Evolutionary conservation across 2,888 invertebrate species (phyloP), one percentile per base, ranked within the genome.

Genomic region (Crocallis elinguaria): DNA sequence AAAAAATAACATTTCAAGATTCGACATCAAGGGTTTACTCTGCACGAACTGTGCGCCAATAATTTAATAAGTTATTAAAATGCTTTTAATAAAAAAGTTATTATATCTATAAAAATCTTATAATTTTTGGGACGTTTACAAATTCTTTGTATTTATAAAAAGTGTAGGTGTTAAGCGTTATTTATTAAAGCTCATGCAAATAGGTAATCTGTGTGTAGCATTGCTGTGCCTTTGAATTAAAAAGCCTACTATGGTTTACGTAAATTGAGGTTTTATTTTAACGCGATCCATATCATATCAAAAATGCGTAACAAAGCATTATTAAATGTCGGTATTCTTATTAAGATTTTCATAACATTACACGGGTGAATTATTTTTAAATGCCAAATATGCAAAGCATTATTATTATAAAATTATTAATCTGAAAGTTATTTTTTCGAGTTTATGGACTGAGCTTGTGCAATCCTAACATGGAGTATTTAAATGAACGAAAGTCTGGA

Each of bases 161-260:
- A 35, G 17, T 38, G 50, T 25, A 36, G n/a, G 23, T 42, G 54
- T 61, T 51, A 53, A 37, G 51, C 62, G 49, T 66, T 64, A 64
- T 45, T 19, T 58, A 57, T 57, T 12, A 44, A 78, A 74, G 77
- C 73, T 49, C 78, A 72, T 79, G 82, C 81, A 66, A 44, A 58
- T 29, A 52, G 49, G 54, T 23, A 39, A 9, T 17, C n/a, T 29
- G 36, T 48, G 37, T 38, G n/a, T 52, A 56, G 52, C 50, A 30
- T 38, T 37, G 53, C 53, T 43, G 48, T 38, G 48, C 16, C 27
- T 9, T 46, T 13, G 17, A 25, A 17, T 43, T 38, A 42, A 2
- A 16, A 43, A 43, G 38, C 48, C 53, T 54, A 54, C 23, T 13
- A 14, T 19, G 6, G n/a, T 5, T 36, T 29, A 25, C 9, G 4